These are phyloP conservation scores for Motacilla tschutschensis DNA, from an alignment of 2,113 vertebrate species.

Conservation along the genomic window DNA sequence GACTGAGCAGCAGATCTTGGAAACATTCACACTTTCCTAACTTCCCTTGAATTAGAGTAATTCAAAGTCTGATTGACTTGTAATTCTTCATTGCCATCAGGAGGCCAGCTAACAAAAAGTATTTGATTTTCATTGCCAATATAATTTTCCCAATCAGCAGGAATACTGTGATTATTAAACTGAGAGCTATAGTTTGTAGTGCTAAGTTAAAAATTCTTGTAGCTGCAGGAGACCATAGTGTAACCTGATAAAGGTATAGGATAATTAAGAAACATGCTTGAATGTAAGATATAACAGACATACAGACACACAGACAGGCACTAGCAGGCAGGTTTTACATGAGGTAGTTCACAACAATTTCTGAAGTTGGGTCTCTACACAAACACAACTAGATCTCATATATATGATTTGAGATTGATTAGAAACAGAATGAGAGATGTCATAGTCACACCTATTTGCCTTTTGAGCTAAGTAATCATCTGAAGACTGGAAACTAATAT, in stretches of 20 bases:
- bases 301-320: neutral
- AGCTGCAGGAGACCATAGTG: neutral
- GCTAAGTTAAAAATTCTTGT: slow-evolving; percentile 5
- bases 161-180: slow-evolving; percentile 15
- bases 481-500: neutral
- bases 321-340: neutral
- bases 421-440: neutral
- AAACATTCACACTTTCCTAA: neutral
- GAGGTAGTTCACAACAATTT: neutral
- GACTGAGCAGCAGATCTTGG: neutral
- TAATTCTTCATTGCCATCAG: neutral
- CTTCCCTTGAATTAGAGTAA: neutral
- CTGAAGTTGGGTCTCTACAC: neutral
- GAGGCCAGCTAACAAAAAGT: neutral
- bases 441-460: neutral
- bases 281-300: neutral
- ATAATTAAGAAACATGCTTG: neutral
- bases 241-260: neutral
- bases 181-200: neutral
- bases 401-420: neutral
- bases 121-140: neutral
- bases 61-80: neutral
- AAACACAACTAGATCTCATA: neutral
- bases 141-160: neutral
- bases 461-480: neutral